Base-by-base conservation (phyloP, 2,888 invertebrate genomes). In the Stratiomys singularior region DNA sequence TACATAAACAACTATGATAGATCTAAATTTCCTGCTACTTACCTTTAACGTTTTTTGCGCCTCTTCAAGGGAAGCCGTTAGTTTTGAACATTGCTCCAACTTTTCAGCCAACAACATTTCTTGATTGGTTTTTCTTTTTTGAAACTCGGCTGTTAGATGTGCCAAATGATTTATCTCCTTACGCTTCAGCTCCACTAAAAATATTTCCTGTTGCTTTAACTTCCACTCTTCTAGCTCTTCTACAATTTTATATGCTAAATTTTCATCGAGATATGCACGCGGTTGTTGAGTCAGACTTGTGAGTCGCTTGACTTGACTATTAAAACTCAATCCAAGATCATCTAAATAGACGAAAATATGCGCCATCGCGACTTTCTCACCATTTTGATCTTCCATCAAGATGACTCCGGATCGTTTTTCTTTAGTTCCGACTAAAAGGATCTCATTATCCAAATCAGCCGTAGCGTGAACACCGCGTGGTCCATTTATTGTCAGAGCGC, bases 181-280 rank as follows among this genome's bases (percentile, higher is more conserved):
- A 76, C 87, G 88, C 82, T 89, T 89, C 15, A 92, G 82, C 88
- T 91, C 91, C 58, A 86, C 84, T 82, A 90, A 89, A 82, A 91
- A 93, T 7, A 90, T 83, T 79, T 90, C 89, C 82, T 92, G 91
- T 82, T 93, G 91, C 28, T 89, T 88, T 79, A 91, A 90, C 83
- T 93, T 94, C 94, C 94, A 94, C 27, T 90, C 90, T 82, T 93
- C 92, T 1, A 94, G 86, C 79, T 93, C 93, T 46, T 91, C 89
- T 0, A 93, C 89, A 81, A 91, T 89, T 84, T 89, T 90, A 25
- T 89, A 86, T 0, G 87, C 87, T n/a, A 79, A 88, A 81, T 81
- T 80, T 58, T 84, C 82, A 76, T 82, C 81, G 56, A 81, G 27
- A 44, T 79, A 78, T 9, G 72, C 23, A 25, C 71, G 63, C 11